Evolutionary conservation across 2,888 invertebrate species (phyloP).

Genomic region (Agrilus cyanescens): DNA sequence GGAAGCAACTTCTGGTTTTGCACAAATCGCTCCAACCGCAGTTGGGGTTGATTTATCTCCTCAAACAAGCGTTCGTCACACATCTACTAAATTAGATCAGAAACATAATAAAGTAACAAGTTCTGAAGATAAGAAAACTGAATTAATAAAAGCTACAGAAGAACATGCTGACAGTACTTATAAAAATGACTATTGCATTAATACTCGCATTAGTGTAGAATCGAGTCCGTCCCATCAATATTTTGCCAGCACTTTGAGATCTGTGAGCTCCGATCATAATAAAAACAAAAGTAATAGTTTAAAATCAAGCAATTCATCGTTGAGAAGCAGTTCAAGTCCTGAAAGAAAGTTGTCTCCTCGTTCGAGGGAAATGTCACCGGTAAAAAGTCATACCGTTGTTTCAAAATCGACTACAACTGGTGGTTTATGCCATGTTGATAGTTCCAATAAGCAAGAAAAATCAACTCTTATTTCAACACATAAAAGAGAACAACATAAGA

Average conservation of each 20-base stretch:
- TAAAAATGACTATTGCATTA: slow-evolving; percentile 40
- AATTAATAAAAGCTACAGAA: slow-evolving; percentile 31
- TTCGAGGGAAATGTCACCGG: slow-evolving; percentile 23
- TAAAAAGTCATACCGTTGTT: too few species aligned
- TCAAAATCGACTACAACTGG: slow-evolving; percentile 24
- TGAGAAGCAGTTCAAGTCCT: slow-evolving; percentile 40
- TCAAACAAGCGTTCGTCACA: too few species aligned
- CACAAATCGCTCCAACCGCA: too few species aligned
- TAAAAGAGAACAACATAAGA: slow-evolving; percentile 16
- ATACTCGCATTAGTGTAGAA: slow-evolving; percentile 43
- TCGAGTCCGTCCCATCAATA: slow-evolving; percentile 64
- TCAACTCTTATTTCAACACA: neutral
- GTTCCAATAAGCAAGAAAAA: slow-evolving; percentile 1
- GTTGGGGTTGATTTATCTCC: too few species aligned
- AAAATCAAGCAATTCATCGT: slow-evolving; percentile 41
- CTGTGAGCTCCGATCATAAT: slow-evolving; percentile 46
- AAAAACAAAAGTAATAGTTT: slow-evolving; percentile 39
- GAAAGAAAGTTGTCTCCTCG: slow-evolving; percentile 31
- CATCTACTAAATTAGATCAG: too few species aligned
- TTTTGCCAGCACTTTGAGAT: slow-evolving; percentile 60
- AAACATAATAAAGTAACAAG: slow-evolving; percentile 21
- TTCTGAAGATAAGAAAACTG: slow-evolving; percentile 23
- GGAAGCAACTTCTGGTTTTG: too few species aligned
- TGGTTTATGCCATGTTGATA: too few species aligned
- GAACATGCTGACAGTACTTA: slow-evolving; percentile 50